A percentile compares a stretch with the other conserved stretches of the same genome.
Conservation (phyloP, 2,888 invertebrate species). For the Frankliniella fusca region DNA sequence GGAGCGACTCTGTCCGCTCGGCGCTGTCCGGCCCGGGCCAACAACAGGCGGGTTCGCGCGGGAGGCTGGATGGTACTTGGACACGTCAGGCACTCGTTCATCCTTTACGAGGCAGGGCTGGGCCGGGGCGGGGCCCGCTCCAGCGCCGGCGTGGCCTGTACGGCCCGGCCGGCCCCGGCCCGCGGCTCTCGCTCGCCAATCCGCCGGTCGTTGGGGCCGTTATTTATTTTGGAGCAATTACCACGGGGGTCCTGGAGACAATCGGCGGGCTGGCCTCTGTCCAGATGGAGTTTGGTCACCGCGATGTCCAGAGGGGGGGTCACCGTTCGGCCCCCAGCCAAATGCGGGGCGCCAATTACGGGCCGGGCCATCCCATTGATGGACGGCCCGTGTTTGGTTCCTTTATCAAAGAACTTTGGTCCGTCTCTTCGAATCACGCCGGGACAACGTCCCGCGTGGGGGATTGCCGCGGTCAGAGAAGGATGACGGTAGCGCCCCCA, state of each 20-base stretch:
- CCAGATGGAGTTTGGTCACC: conserved; percentile 24
- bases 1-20: no score
- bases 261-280: conserved; percentile 2
- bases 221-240: conserved; percentile 23
- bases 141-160: not conserved
- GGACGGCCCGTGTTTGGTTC: no score
- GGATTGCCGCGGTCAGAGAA: no score
- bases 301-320: not conserved
- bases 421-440: no score
- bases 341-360: not conserved
- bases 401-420: no score
- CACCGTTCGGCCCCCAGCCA: conserved; percentile 1
- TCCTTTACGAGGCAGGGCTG: no score
- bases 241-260: not conserved
- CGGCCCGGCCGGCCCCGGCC: not conserved
- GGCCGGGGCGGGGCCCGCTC: not conserved
- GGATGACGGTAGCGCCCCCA: no score
- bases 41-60: no score
- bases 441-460: no score
- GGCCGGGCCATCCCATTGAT: not conserved
- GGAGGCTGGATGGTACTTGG: no score
- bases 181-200: not conserved
- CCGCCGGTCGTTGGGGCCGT: not conserved
- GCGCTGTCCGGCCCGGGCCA: no score
- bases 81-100: no score